phyloP scores from a whole-genome alignment of 2,888 invertebrate genomes.

The Pachymerium ferrugineum region DNA sequence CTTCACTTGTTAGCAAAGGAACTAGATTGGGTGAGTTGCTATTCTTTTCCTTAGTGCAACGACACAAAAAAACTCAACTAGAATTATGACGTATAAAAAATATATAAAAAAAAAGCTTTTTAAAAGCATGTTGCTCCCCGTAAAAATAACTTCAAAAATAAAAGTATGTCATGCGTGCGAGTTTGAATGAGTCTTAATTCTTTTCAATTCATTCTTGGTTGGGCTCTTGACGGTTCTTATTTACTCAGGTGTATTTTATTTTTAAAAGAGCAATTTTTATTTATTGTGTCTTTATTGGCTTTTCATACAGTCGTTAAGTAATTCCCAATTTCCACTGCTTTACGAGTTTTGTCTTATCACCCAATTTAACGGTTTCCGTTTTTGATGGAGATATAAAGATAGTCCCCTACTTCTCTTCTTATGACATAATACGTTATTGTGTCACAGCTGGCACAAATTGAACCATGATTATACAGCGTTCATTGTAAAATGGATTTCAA shows the following conservation, averaged over 20 bases:
- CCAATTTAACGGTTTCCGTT: neutral
- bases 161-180: neutral
- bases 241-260: neutral
- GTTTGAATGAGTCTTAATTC: constrained; percentile 6
- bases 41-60: neutral
- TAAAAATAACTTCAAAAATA: too few species aligned
- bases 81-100: neutral
- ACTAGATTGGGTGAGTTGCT: neutral
- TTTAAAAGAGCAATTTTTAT: neutral
- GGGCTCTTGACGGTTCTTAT: neutral
- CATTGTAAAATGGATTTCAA: neutral
- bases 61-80: neutral
- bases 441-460: constrained; percentile 6
- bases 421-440: neutral
- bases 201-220: neutral
- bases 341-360: neutral
- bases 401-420: neutral
- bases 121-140: too few species aligned
- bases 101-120: neutral
- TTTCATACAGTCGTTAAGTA: neutral
- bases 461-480: neutral
- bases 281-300: neutral
- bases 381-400: constrained; percentile 10
- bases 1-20: neutral
- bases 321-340: constrained; percentile 2